Evolutionary conservation across 2,113 vertebrate species (phyloP), one percentile per base, ranked within the genome.

Genomic region (Gyps fulvus): DNA sequence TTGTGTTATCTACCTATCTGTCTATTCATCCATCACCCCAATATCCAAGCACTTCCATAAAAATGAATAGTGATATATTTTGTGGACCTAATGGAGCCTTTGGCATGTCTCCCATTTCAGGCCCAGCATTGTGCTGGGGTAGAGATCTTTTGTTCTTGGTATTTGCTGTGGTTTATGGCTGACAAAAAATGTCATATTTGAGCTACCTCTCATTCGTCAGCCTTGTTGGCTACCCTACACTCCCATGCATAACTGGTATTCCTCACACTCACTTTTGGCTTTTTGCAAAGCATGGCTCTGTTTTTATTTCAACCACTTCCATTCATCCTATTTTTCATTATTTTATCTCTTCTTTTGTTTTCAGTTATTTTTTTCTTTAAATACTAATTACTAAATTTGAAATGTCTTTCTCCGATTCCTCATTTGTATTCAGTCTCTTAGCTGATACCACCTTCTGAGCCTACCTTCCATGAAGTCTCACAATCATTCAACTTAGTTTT

Each of bases 1-100:
- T 84, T 91, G 72, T 84, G 52, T 87, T 89, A 84, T 93, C 80
- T 87, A 91, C 84, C 87, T 83, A 40, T 72, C 92, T 89, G 73
- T 79, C 89, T 90, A n/a, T 70, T 90, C 92, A 91, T 91, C 67
- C 87, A 93, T 96, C 91, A 87, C 6, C 42, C 12, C 34, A 13
- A 32, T 67, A 87, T 27, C 61, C 73, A 89, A 87, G 63, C 57
- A 50, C 73, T 84, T 94, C 57, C 65, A 76, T 57, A 84, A 89
- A 93, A 87, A 93, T 62, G 38, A 96, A 78, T 42, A 78, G 72
- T 91, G 77, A 78, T 82, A 59, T 89, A 50, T 89, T 82, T 94
- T 78, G 65, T 74, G 31, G 54, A 61, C 59, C 58, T 95, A 88
- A 95, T 91, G 83, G 72, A 87, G 73, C 70, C 42, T 96, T 84